phyloP scores from a whole-genome alignment of 1,140 invertebrate genomes.

The Drosophila murphyi region DNA sequence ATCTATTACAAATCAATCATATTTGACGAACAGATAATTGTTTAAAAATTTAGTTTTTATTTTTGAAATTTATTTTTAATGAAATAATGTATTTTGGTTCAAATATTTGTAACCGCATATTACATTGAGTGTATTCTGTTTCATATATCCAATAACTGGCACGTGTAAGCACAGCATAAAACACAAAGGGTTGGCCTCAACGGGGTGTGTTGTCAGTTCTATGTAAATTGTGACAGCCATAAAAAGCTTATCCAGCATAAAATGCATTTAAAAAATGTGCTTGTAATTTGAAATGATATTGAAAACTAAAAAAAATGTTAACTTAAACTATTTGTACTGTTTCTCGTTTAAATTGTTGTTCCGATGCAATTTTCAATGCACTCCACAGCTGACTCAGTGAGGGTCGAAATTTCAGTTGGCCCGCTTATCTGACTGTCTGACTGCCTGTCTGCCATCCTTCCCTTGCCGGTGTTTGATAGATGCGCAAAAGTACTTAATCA shows the following conservation, averaged over 20 bases:
- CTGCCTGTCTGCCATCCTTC: conserved; percentile 5
- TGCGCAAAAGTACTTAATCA: conserved; percentile 83
- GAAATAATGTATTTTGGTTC: too few species aligned
- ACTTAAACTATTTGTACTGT: conserved; percentile 22
- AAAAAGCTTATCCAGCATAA: conserved; percentile 58
- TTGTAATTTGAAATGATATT: conserved; percentile 24
- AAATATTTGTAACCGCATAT: too few species aligned
- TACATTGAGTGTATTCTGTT: too few species aligned
- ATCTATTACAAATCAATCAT: not conserved
- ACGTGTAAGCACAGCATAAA: conserved; percentile 14
- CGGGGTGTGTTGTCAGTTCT: conserved; percentile 37
- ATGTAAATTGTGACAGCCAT: conserved; percentile 62
- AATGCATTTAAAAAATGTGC: conserved; percentile 55
- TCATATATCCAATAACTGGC: not conserved
- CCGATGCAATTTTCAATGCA: conserved; percentile 53
- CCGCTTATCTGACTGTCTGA: not conserved
- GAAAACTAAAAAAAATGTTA: conserved; percentile 9
- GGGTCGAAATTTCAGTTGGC: conserved; percentile 25
- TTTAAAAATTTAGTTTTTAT: too few species aligned
- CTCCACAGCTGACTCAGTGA: conserved; percentile 48
- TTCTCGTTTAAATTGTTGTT: conserved; percentile 14
- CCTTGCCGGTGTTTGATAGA: conserved; percentile 45
- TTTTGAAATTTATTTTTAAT: too few species aligned
- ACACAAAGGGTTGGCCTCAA: conserved; percentile 54
- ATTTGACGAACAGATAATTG: too few species aligned